phyloP scores from a whole-genome alignment of 2,113 vertebrate species.

The Emydocephalus ijimae region DNA sequence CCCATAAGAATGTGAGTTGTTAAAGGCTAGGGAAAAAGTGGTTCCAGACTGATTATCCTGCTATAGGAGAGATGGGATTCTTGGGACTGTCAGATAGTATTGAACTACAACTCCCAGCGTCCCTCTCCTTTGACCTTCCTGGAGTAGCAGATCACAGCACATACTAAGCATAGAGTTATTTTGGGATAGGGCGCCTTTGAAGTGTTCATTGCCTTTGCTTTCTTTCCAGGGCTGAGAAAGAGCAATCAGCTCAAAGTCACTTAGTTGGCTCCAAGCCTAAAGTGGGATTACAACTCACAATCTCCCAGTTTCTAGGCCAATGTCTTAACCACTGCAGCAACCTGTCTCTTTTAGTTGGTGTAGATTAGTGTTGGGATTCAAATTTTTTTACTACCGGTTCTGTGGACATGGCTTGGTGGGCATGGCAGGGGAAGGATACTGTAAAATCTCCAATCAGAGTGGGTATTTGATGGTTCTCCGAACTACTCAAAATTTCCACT shows the following conservation, averaged over 20 bases:
- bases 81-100: background rate
- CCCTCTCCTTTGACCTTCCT: background rate
- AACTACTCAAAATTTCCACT: too few relatives aligned
- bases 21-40: background rate
- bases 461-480: too few relatives aligned
- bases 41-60: background rate
- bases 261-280: background rate
- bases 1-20: background rate
- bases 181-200: too few relatives aligned
- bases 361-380: background rate
- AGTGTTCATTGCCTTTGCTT: background rate
- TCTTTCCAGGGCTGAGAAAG: background rate
- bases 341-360: background rate
- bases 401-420: too few relatives aligned
- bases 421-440: too few relatives aligned
- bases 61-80: background rate
- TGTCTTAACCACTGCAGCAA: background rate
- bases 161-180: background rate
- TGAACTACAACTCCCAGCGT: background rate
- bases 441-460: too few relatives aligned
- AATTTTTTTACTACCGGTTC: too few relatives aligned
- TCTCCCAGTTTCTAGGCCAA: background rate
- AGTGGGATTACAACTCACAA: background rate
- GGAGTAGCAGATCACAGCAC: background rate
- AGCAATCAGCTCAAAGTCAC: background rate